Conservation (phyloP, 2,888 invertebrate genomes). For the Nephrotoma appendiculata region DNA sequence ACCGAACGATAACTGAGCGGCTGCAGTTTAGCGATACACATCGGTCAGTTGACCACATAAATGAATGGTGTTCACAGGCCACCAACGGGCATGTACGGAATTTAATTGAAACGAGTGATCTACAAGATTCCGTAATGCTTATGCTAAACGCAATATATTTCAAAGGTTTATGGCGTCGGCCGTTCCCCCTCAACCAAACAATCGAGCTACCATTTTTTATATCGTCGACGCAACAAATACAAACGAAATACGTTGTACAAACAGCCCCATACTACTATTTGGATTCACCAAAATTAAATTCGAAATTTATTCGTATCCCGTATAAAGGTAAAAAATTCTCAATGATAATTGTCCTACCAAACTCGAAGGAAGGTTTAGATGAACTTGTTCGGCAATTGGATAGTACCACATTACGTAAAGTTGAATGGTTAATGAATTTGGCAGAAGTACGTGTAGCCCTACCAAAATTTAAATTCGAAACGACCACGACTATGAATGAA, state of each 20-base stretch:
- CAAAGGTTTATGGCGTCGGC: slow-evolving; percentile 62
- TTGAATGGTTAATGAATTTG: slow-evolving; percentile 43
- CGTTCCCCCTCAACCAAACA: slow-evolving; percentile 49
- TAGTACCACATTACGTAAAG: slow-evolving; percentile 37
- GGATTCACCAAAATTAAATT: slow-evolving; percentile 46
- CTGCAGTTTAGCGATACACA: slow-evolving; percentile 46
- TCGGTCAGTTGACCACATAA: slow-evolving; percentile 47
- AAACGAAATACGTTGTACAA: slow-evolving; percentile 53
- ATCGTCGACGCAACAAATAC: slow-evolving; percentile 32
- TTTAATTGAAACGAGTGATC: slow-evolving; percentile 44
- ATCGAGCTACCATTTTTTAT: slow-evolving; percentile 44
- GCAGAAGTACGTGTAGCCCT: slow-evolving; percentile 45
- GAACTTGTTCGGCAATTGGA: slow-evolving; percentile 43
- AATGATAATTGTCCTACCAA: slow-evolving; percentile 61
- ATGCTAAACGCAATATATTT: slow-evolving; percentile 66
- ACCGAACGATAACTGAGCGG: slow-evolving; percentile 47
- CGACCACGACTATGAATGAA: slow-evolving; percentile 42
- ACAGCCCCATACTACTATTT: slow-evolving; percentile 47
- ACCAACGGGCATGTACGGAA: slow-evolving; percentile 61
- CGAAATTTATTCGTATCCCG: slow-evolving; percentile 57
- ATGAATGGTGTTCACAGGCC: slow-evolving; percentile 61
- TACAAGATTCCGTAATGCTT: slow-evolving; percentile 47
- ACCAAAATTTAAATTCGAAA: slow-evolving; percentile 63
- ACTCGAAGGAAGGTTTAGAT: slow-evolving; percentile 43
- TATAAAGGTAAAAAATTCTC: slow-evolving; percentile 61